Conservation (phyloP, 2,797 vertebrate genomes). For the Catamblyrhynchus diadema region DNA sequence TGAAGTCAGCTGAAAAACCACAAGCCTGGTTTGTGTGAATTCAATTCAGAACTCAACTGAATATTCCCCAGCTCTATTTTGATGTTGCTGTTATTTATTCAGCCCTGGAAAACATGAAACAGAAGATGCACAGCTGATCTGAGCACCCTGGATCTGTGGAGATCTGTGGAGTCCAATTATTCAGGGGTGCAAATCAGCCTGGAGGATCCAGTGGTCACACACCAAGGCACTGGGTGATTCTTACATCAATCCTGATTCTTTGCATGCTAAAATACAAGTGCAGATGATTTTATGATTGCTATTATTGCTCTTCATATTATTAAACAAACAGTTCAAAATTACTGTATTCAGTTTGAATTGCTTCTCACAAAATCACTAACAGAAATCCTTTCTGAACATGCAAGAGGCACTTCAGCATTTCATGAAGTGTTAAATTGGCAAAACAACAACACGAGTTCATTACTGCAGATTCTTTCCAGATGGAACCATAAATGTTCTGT, state of each 20-base stretch:
- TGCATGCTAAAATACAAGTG: neutral
- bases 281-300: constrained; percentile 11
- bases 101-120: neutral
- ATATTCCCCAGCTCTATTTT: neutral
- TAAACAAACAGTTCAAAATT: constrained; percentile 58
- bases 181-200: neutral
- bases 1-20: neutral
- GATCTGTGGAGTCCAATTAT: neutral
- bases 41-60: neutral
- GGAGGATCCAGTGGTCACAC: neutral
- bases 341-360: constrained; percentile 54
- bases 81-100: neutral
- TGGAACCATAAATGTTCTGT: constrained; percentile 34
- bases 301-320: constrained; percentile 53
- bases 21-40: neutral
- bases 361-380: constrained; percentile 39
- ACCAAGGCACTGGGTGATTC: neutral
- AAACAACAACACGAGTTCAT: constrained; percentile 59
- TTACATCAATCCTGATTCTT: neutral
- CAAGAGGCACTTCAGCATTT: constrained; percentile 67
- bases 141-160: neutral
- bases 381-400: constrained; percentile 50
- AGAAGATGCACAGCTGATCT: neutral
- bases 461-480: constrained; percentile 57
- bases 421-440: constrained; percentile 70